Evolutionary conservation across 2,888 invertebrate genomes (phyloP).

Genomic region (Apotomis betuletana): DNA sequence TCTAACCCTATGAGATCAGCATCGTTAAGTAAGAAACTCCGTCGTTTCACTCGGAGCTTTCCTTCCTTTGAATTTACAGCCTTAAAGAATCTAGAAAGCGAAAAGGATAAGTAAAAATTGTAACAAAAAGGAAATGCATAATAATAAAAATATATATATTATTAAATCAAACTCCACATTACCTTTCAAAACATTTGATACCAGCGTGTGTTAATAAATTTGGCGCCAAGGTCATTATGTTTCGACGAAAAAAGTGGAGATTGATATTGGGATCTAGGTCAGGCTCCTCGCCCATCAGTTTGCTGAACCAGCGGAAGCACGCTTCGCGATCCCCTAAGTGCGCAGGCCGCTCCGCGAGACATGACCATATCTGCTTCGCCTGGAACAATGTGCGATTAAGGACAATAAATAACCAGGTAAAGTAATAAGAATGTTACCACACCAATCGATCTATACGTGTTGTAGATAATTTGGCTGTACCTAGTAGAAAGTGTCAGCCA

Average conservation of each 20-base stretch:
- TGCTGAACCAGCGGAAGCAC: constrained; percentile 99
- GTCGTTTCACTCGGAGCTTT: constrained; percentile 93
- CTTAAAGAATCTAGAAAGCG: constrained; percentile 90
- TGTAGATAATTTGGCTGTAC: no score
- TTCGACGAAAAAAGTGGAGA: constrained; percentile 97
- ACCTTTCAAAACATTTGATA: constrained; percentile 92
- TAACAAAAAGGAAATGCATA: no score
- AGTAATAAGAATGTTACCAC: not conserved
- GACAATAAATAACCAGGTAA: not conserved
- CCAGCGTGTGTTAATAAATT: constrained; percentile 96
- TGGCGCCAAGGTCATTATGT: constrained; percentile 96
- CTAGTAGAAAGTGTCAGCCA: no score
- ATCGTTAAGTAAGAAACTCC: constrained; percentile 94
- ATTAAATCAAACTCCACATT: constrained; percentile 41
- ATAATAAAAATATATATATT: no score
- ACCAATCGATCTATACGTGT: no score
- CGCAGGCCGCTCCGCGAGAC: constrained; percentile 96
- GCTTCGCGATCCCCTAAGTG: constrained; percentile 97
- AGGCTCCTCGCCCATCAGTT: constrained; percentile 98
- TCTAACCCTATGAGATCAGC: constrained; percentile 97
- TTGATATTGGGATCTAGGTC: constrained; percentile 98
- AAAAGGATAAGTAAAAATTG: constrained; percentile 14
- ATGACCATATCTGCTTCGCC: constrained; percentile 98
- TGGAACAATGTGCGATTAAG: constrained; percentile 49
- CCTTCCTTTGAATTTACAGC: constrained; percentile 98